phyloP scores from a whole-genome alignment of 2,113 vertebrate genomes.

The Phocoena phocoena region DNA sequence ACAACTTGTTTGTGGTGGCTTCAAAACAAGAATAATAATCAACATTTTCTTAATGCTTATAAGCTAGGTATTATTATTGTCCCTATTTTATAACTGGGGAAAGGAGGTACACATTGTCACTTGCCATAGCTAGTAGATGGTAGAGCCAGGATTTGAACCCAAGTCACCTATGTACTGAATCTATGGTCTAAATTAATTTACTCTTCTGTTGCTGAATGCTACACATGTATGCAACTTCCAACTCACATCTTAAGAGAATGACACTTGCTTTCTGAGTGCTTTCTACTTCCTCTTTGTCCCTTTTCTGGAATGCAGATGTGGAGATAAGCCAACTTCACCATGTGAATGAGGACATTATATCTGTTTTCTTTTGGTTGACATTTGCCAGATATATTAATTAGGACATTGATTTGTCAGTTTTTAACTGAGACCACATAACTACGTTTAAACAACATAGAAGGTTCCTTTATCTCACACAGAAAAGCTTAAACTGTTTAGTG shows the following conservation, averaged over 20 bases:
- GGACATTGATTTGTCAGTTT: background rate
- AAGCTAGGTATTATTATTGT: background rate
- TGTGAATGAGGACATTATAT: background rate
- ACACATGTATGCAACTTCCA: background rate
- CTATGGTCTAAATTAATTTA: background rate
- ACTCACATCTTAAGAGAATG: background rate
- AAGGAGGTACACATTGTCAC: background rate
- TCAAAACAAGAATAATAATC: background rate
- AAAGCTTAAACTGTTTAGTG: background rate
- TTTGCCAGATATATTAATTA: background rate
- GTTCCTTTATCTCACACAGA: background rate
- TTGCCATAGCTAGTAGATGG: background rate
- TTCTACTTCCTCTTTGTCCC: background rate
- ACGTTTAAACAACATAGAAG: background rate
- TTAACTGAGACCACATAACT: background rate
- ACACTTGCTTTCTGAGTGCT: background rate
- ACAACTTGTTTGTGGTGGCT: background rate
- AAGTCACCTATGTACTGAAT: background rate
- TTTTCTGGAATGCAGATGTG: background rate
- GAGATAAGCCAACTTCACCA: background rate
- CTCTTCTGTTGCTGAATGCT: background rate
- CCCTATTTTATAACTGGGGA: background rate
- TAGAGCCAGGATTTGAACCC: background rate
- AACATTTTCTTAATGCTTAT: background rate
- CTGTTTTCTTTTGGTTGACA: background rate